Evolutionary conservation across 1,140 invertebrate genomes (phyloP), one percentile per base, ranked within the genome.

Genomic region (Drosophila nigrodunni): DNA sequence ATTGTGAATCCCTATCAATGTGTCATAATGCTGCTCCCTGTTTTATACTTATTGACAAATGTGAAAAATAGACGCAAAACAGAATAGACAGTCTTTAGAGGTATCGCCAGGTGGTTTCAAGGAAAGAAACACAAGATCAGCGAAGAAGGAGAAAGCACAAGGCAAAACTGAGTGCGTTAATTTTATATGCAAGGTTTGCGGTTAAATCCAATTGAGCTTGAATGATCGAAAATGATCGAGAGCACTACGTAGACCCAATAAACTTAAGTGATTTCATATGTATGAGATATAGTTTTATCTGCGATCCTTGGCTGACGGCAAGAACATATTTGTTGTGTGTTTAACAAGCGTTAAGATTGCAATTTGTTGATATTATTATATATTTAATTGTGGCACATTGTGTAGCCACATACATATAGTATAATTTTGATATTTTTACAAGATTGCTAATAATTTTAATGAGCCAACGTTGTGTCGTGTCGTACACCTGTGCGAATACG

Each of bases 361-460:
- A 9, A 70, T 70, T 58, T 72, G 52, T 71, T 57, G 7, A 35
- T n/a, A 41, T 55, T 44, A 71, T 67, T 18, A 18, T 9, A 47
- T 55, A 41, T n/a, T 18, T 21, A 41, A 59, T 68, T 57, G 41
- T 18, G n/a, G 18, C 50, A 55, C 41, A 18, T 50, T 41, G 7
- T 39, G 18, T 2, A 21, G 18, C 18, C 1, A 1, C 18, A 34
- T 55, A 1, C 18, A 34, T 55, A 46, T 71, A 13, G 9, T 59
- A 25, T 58, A 18, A 9, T 13, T 57, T 9, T 34, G n/a, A 49
- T 47, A 62, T 52, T 60, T 52, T 58, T 54, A 64, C 71, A 69
- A 68, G 70, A 64, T 79, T 72, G 82, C 83, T 87, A 87, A 88
- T 83, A 74, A 88, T 89, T 88, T 88, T 89, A 88, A 88, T 88